Evolutionary conservation across 2,797 vertebrate genomes (phyloP).

Genomic region (Streptopelia turtur): DNA sequence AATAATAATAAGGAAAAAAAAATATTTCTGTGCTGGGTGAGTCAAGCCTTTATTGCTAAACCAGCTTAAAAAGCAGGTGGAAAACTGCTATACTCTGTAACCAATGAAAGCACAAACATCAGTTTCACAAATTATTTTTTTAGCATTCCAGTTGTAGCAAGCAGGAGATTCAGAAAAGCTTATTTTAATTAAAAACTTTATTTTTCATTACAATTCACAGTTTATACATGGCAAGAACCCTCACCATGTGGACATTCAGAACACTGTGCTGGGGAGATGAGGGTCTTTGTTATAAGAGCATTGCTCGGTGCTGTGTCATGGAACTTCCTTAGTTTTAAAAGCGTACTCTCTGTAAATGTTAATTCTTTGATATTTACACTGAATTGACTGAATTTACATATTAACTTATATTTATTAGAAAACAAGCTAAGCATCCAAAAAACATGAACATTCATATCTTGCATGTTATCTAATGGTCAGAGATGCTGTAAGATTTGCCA

Average conservation of each 20-base stretch:
- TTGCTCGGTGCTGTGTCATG: slow-evolving; percentile 73
- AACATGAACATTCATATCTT: slow-evolving; percentile 75
- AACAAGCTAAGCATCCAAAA: slow-evolving; percentile 76
- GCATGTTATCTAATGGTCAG: slow-evolving; percentile 68
- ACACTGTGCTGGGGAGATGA: slow-evolving; percentile 76
- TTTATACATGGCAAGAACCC: slow-evolving; percentile 75
- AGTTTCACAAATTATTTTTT: slow-evolving; percentile 39
- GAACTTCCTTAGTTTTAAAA: slow-evolving; percentile 77
- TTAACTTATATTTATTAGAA: slow-evolving; percentile 78
- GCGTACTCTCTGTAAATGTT: slow-evolving; percentile 76
- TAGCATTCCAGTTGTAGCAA: slow-evolving; percentile 66
- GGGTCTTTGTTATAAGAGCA: slow-evolving; percentile 76
- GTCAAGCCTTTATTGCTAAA: slow-evolving; percentile 64
- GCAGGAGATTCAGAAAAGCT: slow-evolving; percentile 71
- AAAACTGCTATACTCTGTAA: slow-evolving; percentile 14
- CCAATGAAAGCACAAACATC: neutral
- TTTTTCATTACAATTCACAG: slow-evolving; percentile 84
- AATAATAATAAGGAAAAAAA: neutral
- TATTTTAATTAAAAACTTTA: slow-evolving; percentile 84
- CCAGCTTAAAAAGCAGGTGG: slow-evolving; percentile 23
- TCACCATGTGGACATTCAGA: slow-evolving; percentile 77
- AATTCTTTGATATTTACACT: slow-evolving; percentile 79
- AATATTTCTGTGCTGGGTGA: neutral
- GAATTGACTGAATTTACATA: slow-evolving; percentile 66
- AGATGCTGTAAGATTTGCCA: slow-evolving; percentile 71